Evolutionary conservation across 2,113 vertebrate species (phyloP).

Genomic region (Mungos mungo): DNA sequence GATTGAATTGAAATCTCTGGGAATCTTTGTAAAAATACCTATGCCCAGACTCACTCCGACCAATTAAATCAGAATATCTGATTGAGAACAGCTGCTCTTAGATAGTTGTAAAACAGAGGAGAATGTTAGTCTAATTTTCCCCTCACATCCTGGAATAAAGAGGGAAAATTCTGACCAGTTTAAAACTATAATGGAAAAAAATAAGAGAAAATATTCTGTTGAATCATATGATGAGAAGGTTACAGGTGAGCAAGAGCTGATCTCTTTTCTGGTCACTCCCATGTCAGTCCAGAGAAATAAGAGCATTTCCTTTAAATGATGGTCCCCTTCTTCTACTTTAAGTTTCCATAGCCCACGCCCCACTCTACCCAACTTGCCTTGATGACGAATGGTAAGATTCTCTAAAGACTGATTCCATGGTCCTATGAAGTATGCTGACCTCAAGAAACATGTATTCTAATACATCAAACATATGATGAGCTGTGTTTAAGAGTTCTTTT

Average conservation of each 20-base stretch:
- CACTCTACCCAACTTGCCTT: background rate
- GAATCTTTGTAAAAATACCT: background rate
- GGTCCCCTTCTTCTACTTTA: background rate
- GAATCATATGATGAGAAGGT: background rate
- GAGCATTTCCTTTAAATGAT: constrained; percentile 19
- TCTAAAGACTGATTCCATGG: background rate
- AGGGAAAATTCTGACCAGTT: background rate
- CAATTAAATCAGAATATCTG: constrained; percentile 15
- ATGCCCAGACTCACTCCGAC: background rate
- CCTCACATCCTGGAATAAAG: background rate
- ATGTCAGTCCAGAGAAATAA: background rate
- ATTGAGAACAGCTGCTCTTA: background rate
- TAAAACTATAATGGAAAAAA: background rate
- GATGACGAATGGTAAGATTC: background rate
- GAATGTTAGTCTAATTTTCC: background rate
- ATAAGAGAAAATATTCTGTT: background rate
- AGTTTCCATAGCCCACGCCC: background rate
- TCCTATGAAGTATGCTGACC: background rate
- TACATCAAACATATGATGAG: background rate
- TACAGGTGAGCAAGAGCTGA: background rate
- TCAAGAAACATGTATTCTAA: background rate
- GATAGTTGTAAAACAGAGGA: background rate
- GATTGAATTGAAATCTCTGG: background rate
- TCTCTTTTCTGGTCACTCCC: background rate
- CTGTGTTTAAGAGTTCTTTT: background rate